Percentiles rank a stretch among this genome's conserved stretches.
phyloP scores from a whole-genome alignment of 2,888 invertebrate genomes.

The Apamea anceps region DNA sequence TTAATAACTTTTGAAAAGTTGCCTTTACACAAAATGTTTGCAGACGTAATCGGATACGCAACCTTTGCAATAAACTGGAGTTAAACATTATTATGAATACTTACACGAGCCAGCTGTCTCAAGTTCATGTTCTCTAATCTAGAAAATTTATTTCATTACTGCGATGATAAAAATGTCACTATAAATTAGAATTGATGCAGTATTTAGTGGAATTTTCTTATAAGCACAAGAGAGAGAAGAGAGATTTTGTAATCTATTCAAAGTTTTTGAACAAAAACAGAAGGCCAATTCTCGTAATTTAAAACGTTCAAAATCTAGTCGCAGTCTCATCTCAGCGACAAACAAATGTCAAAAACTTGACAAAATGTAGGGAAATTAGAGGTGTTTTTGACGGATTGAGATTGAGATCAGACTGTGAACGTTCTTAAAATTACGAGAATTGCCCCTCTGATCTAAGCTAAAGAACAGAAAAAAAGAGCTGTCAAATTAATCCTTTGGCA shows the following conservation, averaged over 20 bases:
- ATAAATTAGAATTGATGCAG: neutral
- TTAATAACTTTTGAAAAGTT: slow-evolving; percentile 33
- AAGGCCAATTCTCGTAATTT: no score
- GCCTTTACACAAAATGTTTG: slow-evolving; percentile 24
- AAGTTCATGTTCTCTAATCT: slow-evolving; percentile 27
- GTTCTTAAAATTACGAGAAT: no score
- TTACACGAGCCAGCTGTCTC: slow-evolving; percentile 12
- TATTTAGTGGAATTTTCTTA: neutral
- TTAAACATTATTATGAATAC: slow-evolving; percentile 22
- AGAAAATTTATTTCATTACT: slow-evolving; percentile 10
- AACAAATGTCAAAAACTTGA: no score
- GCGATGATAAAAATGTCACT: neutral
- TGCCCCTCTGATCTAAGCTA: neutral
- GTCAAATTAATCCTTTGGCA: neutral
- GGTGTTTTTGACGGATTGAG: no score
- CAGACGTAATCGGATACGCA: slow-evolving; percentile 44
- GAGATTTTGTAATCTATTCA: neutral
- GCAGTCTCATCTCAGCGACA: no score
- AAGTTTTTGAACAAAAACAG: neutral
- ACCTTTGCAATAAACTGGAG: slow-evolving; percentile 26
- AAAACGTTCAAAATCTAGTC: no score
- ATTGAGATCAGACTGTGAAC: no score
- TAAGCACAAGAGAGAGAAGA: neutral
- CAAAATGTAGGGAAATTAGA: no score
- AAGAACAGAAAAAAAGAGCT: neutral